Percentiles rank a stretch among this genome's conserved stretches.
These are phyloP conservation scores for Vidua macroura DNA, from an alignment of 2,113 vertebrate genomes.

Conservation along the genomic window DNA sequence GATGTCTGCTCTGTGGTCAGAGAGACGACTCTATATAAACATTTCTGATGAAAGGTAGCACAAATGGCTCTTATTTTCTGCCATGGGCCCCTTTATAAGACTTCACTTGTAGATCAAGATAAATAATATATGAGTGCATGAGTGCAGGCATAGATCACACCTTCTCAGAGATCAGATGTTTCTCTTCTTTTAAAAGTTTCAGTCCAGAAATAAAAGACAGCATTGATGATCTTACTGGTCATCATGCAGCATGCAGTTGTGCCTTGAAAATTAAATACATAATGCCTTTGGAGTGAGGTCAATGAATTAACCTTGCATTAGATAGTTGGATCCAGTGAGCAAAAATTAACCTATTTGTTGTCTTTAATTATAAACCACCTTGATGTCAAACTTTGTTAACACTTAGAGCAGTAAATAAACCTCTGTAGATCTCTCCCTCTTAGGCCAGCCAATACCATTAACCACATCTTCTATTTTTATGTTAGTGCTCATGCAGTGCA, in stretches of 20 bases:
- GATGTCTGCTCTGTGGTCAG: constrained; percentile 26
- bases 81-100: neutral
- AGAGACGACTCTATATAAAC: neutral
- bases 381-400: neutral
- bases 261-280: constrained; percentile 27
- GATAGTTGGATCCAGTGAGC: neutral
- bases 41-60: constrained; percentile 37
- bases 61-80: constrained; percentile 49
- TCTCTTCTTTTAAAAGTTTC: constrained; percentile 24
- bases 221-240: neutral
- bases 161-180: constrained; percentile 36
- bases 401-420: constrained; percentile 6
- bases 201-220: neutral
- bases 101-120: constrained; percentile 41
- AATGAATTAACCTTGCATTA: constrained; percentile 10
- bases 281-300: neutral
- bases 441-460: neutral
- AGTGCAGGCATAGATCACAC: constrained; percentile 43
- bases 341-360: neutral
- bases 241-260: neutral
- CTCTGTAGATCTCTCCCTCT: neutral
- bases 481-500: neutral
- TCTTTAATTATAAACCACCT: neutral
- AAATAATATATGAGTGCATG: constrained; percentile 49
- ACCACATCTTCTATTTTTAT: neutral